Conservation (phyloP, 1,140 invertebrate species). For the Heliothis virescens region DNA sequence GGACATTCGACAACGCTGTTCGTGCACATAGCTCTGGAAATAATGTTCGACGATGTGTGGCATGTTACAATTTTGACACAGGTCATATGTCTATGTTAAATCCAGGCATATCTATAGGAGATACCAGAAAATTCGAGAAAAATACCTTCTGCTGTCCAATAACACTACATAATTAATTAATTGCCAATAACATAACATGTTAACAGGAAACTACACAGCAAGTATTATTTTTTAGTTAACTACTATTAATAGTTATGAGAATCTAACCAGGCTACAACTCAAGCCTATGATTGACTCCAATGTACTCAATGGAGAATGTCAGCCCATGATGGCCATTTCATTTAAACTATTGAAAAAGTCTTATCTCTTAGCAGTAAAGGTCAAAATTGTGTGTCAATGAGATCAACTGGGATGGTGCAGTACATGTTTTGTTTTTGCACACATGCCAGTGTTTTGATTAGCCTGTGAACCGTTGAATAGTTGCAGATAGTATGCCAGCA, state of each 20-base stretch:
- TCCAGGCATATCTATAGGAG: too few relatives aligned
- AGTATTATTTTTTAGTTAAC: too few relatives aligned
- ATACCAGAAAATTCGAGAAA: too few relatives aligned
- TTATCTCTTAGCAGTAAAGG: constrained; percentile 27
- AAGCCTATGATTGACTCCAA: neutral
- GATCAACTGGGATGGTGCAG: constrained; percentile 1
- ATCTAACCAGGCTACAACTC: neutral
- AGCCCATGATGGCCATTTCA: neutral
- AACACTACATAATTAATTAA: too few relatives aligned
- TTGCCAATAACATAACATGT: too few relatives aligned
- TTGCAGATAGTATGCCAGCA: constrained; percentile 39
- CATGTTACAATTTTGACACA: neutral
- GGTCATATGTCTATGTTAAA: too few relatives aligned
- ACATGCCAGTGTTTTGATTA: constrained; percentile 56
- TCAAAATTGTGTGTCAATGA: constrained; percentile 6
- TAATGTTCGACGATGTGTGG: neutral
- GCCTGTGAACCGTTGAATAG: constrained; percentile 54
- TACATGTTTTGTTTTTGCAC: constrained; percentile 50
- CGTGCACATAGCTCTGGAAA: neutral
- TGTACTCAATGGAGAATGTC: constrained; percentile 5
- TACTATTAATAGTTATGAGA: neutral
- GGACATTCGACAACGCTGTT: constrained; percentile 1
- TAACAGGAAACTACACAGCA: too few relatives aligned
- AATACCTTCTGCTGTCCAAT: too few relatives aligned
- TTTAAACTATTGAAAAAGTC: constrained; percentile 4